Percentiles rank a stretch among this genome's conserved stretches.
These are phyloP conservation scores for Pammene fasciana DNA, from an alignment of 2,888 invertebrate species.

Conservation along the genomic window DNA sequence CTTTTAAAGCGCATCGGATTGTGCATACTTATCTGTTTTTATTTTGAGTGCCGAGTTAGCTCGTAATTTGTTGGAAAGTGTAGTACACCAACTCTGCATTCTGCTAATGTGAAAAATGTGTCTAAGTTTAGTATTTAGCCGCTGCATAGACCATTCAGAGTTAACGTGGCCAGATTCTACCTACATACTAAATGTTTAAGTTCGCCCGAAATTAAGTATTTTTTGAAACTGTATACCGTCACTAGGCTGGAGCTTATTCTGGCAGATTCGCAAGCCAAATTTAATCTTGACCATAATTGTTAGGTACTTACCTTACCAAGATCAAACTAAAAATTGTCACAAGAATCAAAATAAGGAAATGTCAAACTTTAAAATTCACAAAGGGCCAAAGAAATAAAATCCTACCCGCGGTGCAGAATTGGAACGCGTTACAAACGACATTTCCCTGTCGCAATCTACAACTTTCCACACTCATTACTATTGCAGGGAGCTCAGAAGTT, in stretches of 20 bases:
- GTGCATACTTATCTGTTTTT: conserved; percentile 3
- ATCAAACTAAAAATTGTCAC: background rate
- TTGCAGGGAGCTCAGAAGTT: conserved; percentile 25
- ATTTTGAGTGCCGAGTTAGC: background rate
- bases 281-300: too few relatives aligned
- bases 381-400: conserved; percentile 29
- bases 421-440: conserved; percentile 37
- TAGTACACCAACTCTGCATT: too few relatives aligned
- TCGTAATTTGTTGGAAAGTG: background rate
- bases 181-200: too few relatives aligned
- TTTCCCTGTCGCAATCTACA: conserved; percentile 41
- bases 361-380: conserved; percentile 25
- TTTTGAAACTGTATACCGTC: too few relatives aligned
- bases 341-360: background rate
- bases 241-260: too few relatives aligned
- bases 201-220: too few relatives aligned
- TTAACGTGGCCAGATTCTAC: too few relatives aligned
- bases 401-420: conserved; percentile 13
- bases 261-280: too few relatives aligned
- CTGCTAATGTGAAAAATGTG: too few relatives aligned
- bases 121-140: too few relatives aligned
- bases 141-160: too few relatives aligned
- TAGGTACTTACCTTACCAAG: too few relatives aligned
- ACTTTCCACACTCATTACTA: conserved; percentile 42
- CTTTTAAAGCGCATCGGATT: background rate